phyloP scores from a whole-genome alignment of 2,888 invertebrate genomes.

The Drosophila pegasa region DNA sequence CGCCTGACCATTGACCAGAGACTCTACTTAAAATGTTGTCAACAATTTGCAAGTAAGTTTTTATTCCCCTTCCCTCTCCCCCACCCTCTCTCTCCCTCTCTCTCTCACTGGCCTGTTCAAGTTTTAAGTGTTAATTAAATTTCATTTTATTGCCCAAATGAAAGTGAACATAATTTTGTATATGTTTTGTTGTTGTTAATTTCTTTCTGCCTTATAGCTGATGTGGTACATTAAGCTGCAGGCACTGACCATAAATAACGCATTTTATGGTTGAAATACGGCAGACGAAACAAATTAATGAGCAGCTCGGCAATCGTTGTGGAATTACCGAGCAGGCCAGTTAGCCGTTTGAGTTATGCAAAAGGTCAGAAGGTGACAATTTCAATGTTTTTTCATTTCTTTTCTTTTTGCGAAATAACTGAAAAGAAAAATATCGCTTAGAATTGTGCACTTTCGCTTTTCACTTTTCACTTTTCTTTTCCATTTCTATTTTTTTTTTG shows the following conservation, averaged over 20 bases:
- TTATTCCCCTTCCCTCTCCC: constrained; percentile 19
- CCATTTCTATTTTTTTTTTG: not conserved
- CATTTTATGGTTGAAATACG: constrained; percentile 39
- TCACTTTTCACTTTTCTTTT: not conserved
- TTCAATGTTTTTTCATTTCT: not conserved
- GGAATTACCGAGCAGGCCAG: constrained; percentile 15
- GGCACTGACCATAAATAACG: constrained; percentile 42
- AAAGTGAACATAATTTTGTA: constrained; percentile 46
- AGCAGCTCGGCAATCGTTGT: constrained; percentile 22
- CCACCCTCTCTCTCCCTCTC: constrained; percentile 7
- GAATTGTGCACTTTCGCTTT: constrained; percentile 27
- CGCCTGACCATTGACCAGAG: constrained; percentile 39
- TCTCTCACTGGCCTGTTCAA: constrained; percentile 22
- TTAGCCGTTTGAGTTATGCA: constrained; percentile 22
- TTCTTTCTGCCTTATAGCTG: constrained; percentile 21
- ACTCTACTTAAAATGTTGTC: constrained; percentile 64
- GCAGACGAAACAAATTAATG: constrained; percentile 45
- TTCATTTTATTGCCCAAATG: constrained; percentile 52
- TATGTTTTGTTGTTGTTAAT: constrained; percentile 13
- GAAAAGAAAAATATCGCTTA: not conserved
- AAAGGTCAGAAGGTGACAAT: constrained; percentile 42
- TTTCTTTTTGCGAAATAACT: not conserved
- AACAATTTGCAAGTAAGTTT: constrained; percentile 72
- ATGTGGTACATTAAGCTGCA: constrained; percentile 33
- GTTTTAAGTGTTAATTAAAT: constrained; percentile 74